A percentile compares a stretch with the other conserved stretches of the same genome.
phyloP scores from a whole-genome alignment of 1,140 invertebrate species.

The Cherax destructor region DNA sequence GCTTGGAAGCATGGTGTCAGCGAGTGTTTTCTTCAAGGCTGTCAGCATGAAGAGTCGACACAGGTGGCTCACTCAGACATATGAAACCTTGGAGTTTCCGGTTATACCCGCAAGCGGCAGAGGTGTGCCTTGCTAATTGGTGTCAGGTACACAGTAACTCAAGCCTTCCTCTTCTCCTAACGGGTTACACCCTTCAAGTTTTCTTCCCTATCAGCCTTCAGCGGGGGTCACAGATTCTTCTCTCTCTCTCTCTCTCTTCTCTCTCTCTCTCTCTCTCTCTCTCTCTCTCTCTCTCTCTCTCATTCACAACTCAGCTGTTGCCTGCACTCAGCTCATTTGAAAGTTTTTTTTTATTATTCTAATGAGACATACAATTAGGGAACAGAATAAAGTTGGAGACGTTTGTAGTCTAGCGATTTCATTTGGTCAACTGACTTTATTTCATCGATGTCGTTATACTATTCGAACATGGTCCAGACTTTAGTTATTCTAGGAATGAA shows the following conservation, averaged over 20 bases:
- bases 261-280: too few relatives aligned
- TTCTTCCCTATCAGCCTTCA: background rate
- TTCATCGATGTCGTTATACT: too few relatives aligned
- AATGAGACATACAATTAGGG: too few relatives aligned
- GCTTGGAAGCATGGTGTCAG: background rate
- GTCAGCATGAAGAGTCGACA: background rate
- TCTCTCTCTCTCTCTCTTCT: background rate
- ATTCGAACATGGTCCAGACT: too few relatives aligned
- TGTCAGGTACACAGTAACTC: background rate
- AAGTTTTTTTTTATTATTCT: too few relatives aligned
- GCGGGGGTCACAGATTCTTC: background rate
- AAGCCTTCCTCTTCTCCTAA: background rate
- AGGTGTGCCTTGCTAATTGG: constrained; percentile 7
- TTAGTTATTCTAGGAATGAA: too few relatives aligned
- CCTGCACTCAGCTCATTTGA: too few relatives aligned
- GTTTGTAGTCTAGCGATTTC: too few relatives aligned
- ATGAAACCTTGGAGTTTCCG: background rate
- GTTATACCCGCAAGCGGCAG: background rate
- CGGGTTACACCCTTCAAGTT: background rate
- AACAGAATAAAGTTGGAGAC: too few relatives aligned
- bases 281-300: too few relatives aligned
- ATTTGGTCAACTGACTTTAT: too few relatives aligned
- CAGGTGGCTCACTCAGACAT: background rate
- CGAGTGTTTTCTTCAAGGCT: background rate
- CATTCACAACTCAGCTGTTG: too few relatives aligned